These are phyloP conservation scores for Mus spicilegus DNA, from an alignment of 2,113 vertebrate species.

Conservation along the genomic window DNA sequence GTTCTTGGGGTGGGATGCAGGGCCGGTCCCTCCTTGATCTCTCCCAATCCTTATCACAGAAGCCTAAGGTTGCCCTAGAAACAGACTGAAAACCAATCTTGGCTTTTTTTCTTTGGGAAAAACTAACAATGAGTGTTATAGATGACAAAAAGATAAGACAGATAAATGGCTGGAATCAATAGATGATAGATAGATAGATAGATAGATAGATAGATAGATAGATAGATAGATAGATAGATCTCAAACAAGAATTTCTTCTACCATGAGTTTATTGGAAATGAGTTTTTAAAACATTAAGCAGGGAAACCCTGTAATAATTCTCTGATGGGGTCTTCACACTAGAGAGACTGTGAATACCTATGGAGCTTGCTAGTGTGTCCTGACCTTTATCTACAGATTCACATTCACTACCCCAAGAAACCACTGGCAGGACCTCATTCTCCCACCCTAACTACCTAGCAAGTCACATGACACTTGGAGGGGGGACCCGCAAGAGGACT, in stretches of 20 bases:
- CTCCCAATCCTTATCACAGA: not conserved
- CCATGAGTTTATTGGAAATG: not conserved
- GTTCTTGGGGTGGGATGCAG: rapidly evolving
- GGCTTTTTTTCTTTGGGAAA: constrained; percentile 37
- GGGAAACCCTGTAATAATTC: not conserved
- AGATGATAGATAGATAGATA: not conserved
- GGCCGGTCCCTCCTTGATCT: rapidly evolving
- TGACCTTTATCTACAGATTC: not conserved
- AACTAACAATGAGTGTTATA: constrained; percentile 20
- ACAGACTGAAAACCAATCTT: not conserved
- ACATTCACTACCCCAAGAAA: not conserved
- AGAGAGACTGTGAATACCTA: not conserved
- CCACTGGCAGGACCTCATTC: not conserved
- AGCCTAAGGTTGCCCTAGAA: not conserved
- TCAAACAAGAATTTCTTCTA: constrained; percentile 28
- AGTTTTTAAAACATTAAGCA: not conserved
- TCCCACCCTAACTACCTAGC: not conserved
- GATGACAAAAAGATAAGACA: no score
- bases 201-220: not conserved
- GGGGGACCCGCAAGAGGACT: not conserved
- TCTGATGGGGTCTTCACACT: not conserved
- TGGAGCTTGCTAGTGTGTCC: not conserved
- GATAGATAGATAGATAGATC: not conserved
- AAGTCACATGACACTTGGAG: not conserved
- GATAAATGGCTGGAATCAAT: not conserved